Percentiles rank a stretch among this genome's conserved stretches.
Evolutionary conservation across 2,113 vertebrate genomes (phyloP).

Genomic region (Pristiophorus japonicus): DNA sequence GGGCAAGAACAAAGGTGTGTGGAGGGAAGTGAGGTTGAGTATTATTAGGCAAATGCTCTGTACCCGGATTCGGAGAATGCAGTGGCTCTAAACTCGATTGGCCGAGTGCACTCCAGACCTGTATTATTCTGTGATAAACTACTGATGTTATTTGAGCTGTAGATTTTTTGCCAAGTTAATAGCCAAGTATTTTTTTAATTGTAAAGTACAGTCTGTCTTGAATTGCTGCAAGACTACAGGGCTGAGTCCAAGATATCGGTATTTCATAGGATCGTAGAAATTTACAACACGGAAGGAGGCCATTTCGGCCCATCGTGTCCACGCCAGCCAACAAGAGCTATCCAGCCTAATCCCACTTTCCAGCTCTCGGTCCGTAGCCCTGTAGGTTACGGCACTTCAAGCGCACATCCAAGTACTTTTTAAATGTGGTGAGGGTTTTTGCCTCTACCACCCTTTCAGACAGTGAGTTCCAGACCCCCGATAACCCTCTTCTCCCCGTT

Average conservation of each 20-base stretch:
- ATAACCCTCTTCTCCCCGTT: neutral
- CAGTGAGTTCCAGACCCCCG: too few relatives aligned
- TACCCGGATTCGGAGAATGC: neutral
- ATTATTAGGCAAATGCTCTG: neutral
- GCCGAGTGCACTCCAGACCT: too few relatives aligned
- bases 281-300: too few relatives aligned
- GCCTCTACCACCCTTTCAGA: too few relatives aligned
- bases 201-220: neutral
- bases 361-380: too few relatives aligned
- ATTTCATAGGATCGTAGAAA: too few relatives aligned
- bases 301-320: too few relatives aligned
- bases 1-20: neutral
- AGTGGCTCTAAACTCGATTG: neutral
- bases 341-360: too few relatives aligned
- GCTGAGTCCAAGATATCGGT: neutral
- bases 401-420: too few relatives aligned
- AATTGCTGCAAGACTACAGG: neutral
- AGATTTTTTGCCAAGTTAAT: neutral
- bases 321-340: too few relatives aligned
- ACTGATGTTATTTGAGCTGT: neutral
- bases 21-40: neutral
- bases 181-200: neutral
- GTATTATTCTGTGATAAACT: neutral
- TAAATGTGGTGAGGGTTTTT: too few relatives aligned
- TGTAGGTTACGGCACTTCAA: too few relatives aligned